These are phyloP conservation scores for Drosophila ohnishii DNA, from an alignment of 1,140 invertebrate genomes.

Conservation along the genomic window DNA sequence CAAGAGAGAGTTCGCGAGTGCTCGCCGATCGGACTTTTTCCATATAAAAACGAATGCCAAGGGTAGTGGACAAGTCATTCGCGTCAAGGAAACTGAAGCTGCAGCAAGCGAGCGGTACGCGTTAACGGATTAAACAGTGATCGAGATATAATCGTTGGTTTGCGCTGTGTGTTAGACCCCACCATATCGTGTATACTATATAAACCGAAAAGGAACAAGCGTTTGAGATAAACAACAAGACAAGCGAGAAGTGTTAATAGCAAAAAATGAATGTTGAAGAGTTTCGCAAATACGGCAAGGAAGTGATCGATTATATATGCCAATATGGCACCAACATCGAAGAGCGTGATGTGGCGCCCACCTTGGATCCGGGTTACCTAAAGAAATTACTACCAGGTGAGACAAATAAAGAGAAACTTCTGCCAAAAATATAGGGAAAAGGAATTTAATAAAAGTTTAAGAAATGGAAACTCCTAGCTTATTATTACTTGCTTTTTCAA, in stretches of 20 bases:
- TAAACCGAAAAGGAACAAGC: conserved; percentile 3
- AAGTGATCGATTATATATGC: conserved; percentile 97
- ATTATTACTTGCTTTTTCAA: not conserved
- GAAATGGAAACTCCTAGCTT: not conserved
- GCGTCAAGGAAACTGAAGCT: conserved; percentile 70
- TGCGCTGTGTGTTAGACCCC: conserved; percentile 23
- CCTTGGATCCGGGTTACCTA: conserved; percentile 93
- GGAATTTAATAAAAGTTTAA: not conserved
- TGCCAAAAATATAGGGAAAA: conserved; percentile 4
- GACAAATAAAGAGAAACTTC: conserved; percentile 3
- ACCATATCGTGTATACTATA: not conserved
- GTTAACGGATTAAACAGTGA: conserved; percentile 46
- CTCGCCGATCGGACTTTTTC: conserved; percentile 17
- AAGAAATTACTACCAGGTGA: conserved; percentile 86
- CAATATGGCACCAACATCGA: conserved; percentile 92
- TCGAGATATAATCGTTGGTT: conserved; percentile 15
- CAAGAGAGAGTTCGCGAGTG: conserved; percentile 13
- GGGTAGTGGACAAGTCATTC: conserved; percentile 64
- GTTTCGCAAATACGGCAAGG: conserved; percentile 92
- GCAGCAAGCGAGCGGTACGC: conserved; percentile 46
- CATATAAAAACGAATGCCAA: conserved; percentile 71
- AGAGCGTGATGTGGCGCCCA: conserved; percentile 90
- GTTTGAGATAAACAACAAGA: conserved; percentile 22
- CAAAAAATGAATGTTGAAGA: conserved; percentile 90
- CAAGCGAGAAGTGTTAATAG: conserved; percentile 28